phyloP scores from a whole-genome alignment of 2,888 invertebrate species.

The Cabera pusaria region DNA sequence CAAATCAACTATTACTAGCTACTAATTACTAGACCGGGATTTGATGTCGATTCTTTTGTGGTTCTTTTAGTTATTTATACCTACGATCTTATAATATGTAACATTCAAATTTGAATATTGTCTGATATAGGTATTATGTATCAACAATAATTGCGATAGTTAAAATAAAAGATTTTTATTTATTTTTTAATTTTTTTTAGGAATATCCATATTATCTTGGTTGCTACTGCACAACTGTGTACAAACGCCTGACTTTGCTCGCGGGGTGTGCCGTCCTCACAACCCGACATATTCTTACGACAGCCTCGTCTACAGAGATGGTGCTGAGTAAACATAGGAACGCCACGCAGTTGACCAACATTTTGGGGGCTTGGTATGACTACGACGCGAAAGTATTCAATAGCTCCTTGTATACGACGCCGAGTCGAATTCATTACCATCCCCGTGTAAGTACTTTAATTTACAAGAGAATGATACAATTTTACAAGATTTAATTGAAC shows the following conservation, averaged over 20 bases:
- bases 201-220: conserved; percentile 29
- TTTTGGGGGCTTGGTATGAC: conserved; percentile 59
- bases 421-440: conserved; percentile 50
- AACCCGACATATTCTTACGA: conserved; percentile 50
- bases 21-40: too few species aligned
- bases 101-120: too few species aligned
- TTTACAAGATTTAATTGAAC: too few species aligned
- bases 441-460: conserved; percentile 40
- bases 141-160: too few species aligned
- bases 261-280: conserved; percentile 52
- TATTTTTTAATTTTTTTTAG: too few species aligned
- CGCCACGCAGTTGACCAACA: conserved; percentile 22
- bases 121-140: too few species aligned
- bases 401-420: conserved; percentile 44
- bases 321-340: conserved; percentile 36
- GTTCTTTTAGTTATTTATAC: too few species aligned
- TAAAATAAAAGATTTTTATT: too few species aligned
- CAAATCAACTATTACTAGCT: too few species aligned
- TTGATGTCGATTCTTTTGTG: too few species aligned
- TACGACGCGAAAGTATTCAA: conserved; percentile 28
- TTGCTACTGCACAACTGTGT: conserved; percentile 52
- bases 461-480: too few species aligned
- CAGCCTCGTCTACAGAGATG: conserved; percentile 51
- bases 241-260: conserved; percentile 34
- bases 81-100: too few species aligned